Base-by-base conservation (phyloP, 1,140 invertebrate genomes). In the Drosophila sechellia region DNA sequence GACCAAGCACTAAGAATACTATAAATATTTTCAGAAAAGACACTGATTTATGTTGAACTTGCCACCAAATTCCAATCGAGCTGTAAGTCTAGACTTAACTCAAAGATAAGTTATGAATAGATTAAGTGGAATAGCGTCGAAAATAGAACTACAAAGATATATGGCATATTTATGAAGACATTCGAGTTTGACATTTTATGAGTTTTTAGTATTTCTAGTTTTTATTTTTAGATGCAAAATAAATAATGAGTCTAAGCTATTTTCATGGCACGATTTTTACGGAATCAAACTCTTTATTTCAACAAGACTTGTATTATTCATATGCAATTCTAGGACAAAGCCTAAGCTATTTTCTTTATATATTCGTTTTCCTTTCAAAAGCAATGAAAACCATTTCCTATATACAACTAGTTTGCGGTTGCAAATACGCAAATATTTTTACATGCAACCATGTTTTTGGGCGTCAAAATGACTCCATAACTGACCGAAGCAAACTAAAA, bases 21-120 rank as follows among this genome's bases (percentile, higher is more conserved):
- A 53, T 50, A 48, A 63, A 74, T 59, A 27, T 22, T 12, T 17
- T 10, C 1, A 11, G 8, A 20, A 20, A 20, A 11, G 50, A 17
- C 48, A 56, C 45, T 76, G 74, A 81, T 83, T 81, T 81, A 83
- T 78, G 57, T 20, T 42, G 13, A 74, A 83, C 45, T 58, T 77
- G 60, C 79, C 68, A 69, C 46, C 49, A 55, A 35, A 42, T 73
- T 49, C 60, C 56, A 63, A 59, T 59, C 48, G 54, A 73, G 65
- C 46, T 35, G 25, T 15, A 27, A 54, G 53, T 40, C 35, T 35
- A n/a, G 37, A 73, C 22, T 15, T 17, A 59, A 31, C 11, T 17
- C 43, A 37, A 13, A 45, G 27, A 53, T 49, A 48, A 55, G 53
- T 58, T 49, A 69, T 61, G 43, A 39, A 42, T 34, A 13, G 20